phyloP scores from a whole-genome alignment of 1,140 invertebrate genomes.

The Drosophila nikananu region DNA sequence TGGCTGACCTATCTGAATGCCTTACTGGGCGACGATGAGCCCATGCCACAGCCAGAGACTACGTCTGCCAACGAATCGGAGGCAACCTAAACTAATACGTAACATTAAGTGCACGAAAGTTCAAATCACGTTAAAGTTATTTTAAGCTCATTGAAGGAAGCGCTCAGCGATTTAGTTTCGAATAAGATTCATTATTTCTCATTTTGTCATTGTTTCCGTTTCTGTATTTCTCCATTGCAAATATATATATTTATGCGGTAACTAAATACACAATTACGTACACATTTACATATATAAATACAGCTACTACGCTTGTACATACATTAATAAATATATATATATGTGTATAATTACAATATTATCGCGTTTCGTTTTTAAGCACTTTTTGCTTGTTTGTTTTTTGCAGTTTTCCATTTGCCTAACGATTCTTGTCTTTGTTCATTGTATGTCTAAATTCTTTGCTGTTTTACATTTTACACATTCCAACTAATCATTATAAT shows the following conservation, averaged over 20 bases:
- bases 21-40: slow-evolving; percentile 56
- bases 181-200: slow-evolving; percentile 30
- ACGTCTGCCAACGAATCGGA: background rate
- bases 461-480: slow-evolving; percentile 69
- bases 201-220: slow-evolving; percentile 38
- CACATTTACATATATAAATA: slow-evolving; percentile 82
- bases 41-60: slow-evolving; percentile 1
- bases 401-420: slow-evolving; percentile 39
- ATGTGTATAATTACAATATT: slow-evolving; percentile 81
- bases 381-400: slow-evolving; percentile 55
- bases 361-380: slow-evolving; percentile 65
- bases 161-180: slow-evolving; percentile 3
- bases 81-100: background rate
- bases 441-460: slow-evolving; percentile 82
- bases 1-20: slow-evolving; percentile 54
- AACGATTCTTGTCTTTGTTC: slow-evolving; percentile 70
- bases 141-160: background rate
- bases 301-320: slow-evolving; percentile 73
- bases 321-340: slow-evolving; percentile 65
- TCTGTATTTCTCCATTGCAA: slow-evolving; percentile 71
- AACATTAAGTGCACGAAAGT: slow-evolving; percentile 3
- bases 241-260: slow-evolving; percentile 76
- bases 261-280: slow-evolving; percentile 81
- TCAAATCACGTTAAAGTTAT: slow-evolving; percentile 4
- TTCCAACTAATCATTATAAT: slow-evolving; percentile 69